Base-by-base conservation (phyloP, 2,888 invertebrate genomes). In the Salticus scenicus region DNA sequence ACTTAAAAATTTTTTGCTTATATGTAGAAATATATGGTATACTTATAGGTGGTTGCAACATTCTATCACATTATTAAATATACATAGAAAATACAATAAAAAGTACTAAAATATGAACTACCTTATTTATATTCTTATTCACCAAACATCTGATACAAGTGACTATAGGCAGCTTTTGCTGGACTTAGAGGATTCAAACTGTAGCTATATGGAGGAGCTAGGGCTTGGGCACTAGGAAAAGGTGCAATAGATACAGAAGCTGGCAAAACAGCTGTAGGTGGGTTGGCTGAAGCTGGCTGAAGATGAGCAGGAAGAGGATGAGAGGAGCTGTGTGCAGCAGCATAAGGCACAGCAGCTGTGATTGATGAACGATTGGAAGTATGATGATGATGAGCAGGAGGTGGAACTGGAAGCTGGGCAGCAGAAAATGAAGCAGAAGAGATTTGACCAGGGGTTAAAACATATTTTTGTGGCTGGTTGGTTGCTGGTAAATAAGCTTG, bases 261-360 rank as follows among this genome's bases (percentile, higher is more conserved):
- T 10, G 89, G 88, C 31, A 88, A 77, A n/a, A 84, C 82, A 41
- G 87, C 84, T 7, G 80, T 72, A 42, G 85, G 78, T 14, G 88
- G 73, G 64, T 88, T 88, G 17, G 87, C 84, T n/a, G 89, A 85
- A 10, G 88, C 72, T 33, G 92, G 92, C 87, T 95, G 95, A 91
- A 96, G 94, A 91, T 96, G 96, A 10, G 96, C 96, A 87, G 96
- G 96, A 90, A 96, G 92, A 67, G 95, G 95, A 91, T 96, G 95
- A 72, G 94, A 93, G 87, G 95, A 93, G 91, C 73, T 41, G 30
- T 87, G 83, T 14, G 95, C 94, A 17, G 89, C 88, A 88, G 93
- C 93, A 70, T 89, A 89, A 17, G 89, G 89, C 8, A 89, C 89
- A 41, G 90, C 89, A 31, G 89, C 89, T 31, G 89, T 94, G 93